Evolutionary conservation across 2,113 vertebrate genomes (phyloP).

Genomic region (Lepus timidus): DNA sequence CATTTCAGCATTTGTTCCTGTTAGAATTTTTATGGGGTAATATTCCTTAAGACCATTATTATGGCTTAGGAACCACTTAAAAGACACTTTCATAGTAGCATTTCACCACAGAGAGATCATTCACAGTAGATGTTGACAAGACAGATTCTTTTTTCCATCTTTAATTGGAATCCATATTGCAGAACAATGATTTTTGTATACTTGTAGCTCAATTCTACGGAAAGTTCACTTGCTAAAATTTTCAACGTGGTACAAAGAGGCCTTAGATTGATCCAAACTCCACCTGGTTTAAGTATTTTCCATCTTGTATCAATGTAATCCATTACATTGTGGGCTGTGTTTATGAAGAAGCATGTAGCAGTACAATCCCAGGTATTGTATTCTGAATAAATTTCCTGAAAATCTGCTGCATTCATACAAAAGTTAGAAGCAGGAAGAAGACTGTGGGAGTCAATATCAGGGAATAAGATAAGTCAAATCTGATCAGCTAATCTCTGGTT

Average conservation of each 20-base stretch:
- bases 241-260: conserved; percentile 98
- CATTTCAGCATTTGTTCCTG: conserved; percentile 75
- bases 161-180: conserved; percentile 95
- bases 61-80: conserved; percentile 97
- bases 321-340: no score
- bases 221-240: conserved; percentile 98
- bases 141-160: conserved; percentile 97
- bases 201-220: conserved; percentile 98
- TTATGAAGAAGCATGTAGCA: no score
- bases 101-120: conserved; percentile 97
- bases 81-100: conserved; percentile 98
- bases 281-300: no score
- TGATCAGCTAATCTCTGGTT: no score
- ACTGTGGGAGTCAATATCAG: no score
- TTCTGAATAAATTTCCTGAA: no score
- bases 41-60: conserved; percentile 76
- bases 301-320: no score
- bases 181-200: conserved; percentile 95
- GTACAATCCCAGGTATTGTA: no score
- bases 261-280: conserved; percentile 85
- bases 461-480: no score
- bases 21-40: conserved; percentile 63
- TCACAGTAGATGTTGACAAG: conserved; percentile 97
- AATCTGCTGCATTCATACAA: no score
- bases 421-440: no score